A percentile compares a stretch with the other conserved stretches of the same genome.
phyloP scores from a whole-genome alignment of 2,797 vertebrate species.

The Danio choprae region DNA sequence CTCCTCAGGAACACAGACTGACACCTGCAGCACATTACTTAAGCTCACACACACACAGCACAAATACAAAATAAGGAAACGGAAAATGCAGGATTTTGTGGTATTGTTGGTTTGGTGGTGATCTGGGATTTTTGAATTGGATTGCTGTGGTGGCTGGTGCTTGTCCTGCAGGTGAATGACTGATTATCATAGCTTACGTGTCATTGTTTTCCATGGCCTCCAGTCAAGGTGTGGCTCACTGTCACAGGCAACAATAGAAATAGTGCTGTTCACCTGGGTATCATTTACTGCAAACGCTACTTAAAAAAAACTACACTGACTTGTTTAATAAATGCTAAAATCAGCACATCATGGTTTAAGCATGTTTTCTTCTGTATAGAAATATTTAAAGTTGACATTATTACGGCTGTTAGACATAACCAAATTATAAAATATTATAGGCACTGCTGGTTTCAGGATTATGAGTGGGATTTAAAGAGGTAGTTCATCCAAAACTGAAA shows the following conservation, averaged over 20 bases:
- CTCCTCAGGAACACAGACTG: background rate
- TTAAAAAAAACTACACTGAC: background rate
- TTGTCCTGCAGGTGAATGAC: conserved; percentile 40
- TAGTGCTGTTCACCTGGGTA: background rate
- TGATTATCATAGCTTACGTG: conserved; percentile 46
- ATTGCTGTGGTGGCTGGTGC: conserved; percentile 37
- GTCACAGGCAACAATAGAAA: conserved; percentile 35
- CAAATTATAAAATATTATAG: too few relatives aligned
- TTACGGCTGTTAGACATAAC: too few relatives aligned
- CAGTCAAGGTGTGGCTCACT: conserved; percentile 49
- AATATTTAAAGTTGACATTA: background rate
- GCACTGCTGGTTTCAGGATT: too few relatives aligned
- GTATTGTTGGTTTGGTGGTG: conserved; percentile 2
- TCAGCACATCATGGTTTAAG: too few relatives aligned
- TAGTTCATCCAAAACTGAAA: too few relatives aligned
- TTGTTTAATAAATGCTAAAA: background rate
- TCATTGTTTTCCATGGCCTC: conserved; percentile 50
- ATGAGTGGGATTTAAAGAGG: too few relatives aligned
- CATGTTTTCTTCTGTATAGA: background rate
- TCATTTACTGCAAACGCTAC: conserved; percentile 8
- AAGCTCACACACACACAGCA: background rate
- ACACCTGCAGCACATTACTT: background rate
- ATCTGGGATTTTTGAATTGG: background rate
- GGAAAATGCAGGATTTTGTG: background rate
- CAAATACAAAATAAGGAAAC: background rate